Conservation (phyloP, 2,113 vertebrate species). For the Suricata suricatta region DNA sequence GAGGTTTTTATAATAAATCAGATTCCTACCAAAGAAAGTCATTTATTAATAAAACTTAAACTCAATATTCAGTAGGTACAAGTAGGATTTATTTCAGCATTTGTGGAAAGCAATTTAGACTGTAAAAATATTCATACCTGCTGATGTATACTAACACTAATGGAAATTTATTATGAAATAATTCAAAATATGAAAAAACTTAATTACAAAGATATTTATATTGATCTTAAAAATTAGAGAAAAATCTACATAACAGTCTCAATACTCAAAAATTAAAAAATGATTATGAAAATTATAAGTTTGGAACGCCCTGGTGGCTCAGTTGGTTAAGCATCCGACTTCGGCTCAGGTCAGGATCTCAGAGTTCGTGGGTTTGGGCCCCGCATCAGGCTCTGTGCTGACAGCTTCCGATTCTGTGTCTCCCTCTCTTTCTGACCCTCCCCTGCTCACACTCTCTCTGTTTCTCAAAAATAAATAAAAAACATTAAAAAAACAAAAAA, state of each 20-base stretch:
- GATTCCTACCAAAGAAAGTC: neutral
- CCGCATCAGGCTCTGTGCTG: too few relatives aligned
- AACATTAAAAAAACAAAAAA: too few relatives aligned
- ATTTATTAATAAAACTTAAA: neutral
- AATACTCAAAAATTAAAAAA: neutral
- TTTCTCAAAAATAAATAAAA: too few relatives aligned
- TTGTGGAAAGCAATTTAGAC: slow-evolving; percentile 15
- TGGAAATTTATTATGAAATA: neutral
- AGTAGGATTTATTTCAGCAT: neutral
- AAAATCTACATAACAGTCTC: neutral
- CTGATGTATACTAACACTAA: neutral
- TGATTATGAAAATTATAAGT: neutral
- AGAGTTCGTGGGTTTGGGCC: too few relatives aligned
- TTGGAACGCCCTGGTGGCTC: too few relatives aligned
- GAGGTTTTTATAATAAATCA: neutral
- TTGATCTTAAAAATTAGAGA: slow-evolving; percentile 15
- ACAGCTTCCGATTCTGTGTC: too few relatives aligned
- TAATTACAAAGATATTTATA: neutral
- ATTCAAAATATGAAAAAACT: neutral
- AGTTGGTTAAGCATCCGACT: too few relatives aligned
- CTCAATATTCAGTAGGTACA: neutral
- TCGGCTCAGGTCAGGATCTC: too few relatives aligned
- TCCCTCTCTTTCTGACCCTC: too few relatives aligned
- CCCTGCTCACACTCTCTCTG: too few relatives aligned
- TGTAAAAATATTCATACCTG: neutral